Evolutionary conservation across 1,140 invertebrate genomes (phyloP), one percentile per base, ranked within the genome.

Genomic region (Lepidostoma basale): DNA sequence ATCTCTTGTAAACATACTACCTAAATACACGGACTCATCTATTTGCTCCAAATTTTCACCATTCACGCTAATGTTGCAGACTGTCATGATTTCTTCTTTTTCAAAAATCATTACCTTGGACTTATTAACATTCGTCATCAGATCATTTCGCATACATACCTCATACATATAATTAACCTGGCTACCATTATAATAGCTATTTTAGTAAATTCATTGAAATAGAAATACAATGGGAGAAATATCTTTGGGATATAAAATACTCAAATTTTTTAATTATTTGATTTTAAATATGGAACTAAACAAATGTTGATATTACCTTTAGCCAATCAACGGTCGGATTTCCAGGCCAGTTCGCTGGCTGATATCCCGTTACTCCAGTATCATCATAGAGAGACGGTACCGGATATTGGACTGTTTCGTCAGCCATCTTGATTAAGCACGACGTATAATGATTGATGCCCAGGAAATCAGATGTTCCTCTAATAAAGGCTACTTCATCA

Each of bases 361-460:
- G 56, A 12, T 59, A 42, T n/a, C 14, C 20, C 9, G 9, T 18
- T 25, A 42, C 12, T 25, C 36, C 23, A 1, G 22, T 12, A 14
- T 59, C 56, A 1, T 59, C 56, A 20, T 14, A 22, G 25, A 23
- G 25, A 4, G 56, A 59, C 42, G 62, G 62, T 8, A 10, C 25
- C 4, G 76, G 71, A 22, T 78, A 83, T 49, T 78, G 77, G 14
- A 77, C 80, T 0, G 82, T 54, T 60, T 83, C 49, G 14, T 76
- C 74, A 60, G 76, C 70, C 68, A 81, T 76, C 76, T 84, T 60
- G 47, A 76, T 84, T 28, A 82, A 74, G 23, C 78, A 79, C 3
- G 82, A 81, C 0, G 85, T 85, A 71, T 88, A 89, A 9, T 82
- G 78, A 66, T 88, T 88, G 0, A 89, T 67, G 20, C 87, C 87